Conservation (phyloP, 2,888 invertebrate species). For the Stenchaetothrips biformis region DNA sequence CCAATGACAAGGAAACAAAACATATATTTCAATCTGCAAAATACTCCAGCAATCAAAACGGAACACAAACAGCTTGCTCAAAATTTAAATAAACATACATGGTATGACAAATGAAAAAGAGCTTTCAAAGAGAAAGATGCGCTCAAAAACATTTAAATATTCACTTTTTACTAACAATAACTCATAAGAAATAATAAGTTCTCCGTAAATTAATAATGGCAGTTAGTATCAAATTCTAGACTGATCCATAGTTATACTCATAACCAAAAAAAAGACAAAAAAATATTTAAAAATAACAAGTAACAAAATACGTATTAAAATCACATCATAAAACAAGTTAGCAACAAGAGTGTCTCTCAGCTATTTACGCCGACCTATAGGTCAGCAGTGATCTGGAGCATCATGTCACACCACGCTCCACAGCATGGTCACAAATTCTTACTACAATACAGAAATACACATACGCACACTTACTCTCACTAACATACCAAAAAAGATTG, state of each 20-base stretch:
- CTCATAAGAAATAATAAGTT: slow-evolving; percentile 25
- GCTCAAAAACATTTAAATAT: slow-evolving; percentile 14
- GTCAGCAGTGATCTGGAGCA: slow-evolving; percentile 3
- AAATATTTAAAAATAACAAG: slow-evolving; percentile 25
- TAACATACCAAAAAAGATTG: neutral
- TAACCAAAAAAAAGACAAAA: slow-evolving; percentile 10
- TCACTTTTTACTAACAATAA: slow-evolving; percentile 18
- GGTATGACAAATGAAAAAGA: neutral
- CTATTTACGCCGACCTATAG: neutral
- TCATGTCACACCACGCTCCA: neutral
- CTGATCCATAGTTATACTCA: slow-evolving; percentile 21
- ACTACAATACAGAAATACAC: slow-evolving; percentile 11
- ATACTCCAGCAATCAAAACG: neutral
- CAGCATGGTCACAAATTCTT: neutral
- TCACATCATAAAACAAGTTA: slow-evolving; percentile 25
- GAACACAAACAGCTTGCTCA: neutral
- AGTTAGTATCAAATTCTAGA: slow-evolving; percentile 24
- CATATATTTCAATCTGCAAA: neutral
- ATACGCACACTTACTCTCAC: slow-evolving; percentile 1
- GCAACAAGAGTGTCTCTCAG: slow-evolving; percentile 24
- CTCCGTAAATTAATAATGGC: slow-evolving; percentile 21
- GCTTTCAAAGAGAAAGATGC: neutral
- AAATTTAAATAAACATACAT: neutral
- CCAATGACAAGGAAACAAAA: neutral
- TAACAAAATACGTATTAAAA: slow-evolving; percentile 25